Conservation (phyloP, 2,797 vertebrate species). For the Gallinago solitaria region DNA sequence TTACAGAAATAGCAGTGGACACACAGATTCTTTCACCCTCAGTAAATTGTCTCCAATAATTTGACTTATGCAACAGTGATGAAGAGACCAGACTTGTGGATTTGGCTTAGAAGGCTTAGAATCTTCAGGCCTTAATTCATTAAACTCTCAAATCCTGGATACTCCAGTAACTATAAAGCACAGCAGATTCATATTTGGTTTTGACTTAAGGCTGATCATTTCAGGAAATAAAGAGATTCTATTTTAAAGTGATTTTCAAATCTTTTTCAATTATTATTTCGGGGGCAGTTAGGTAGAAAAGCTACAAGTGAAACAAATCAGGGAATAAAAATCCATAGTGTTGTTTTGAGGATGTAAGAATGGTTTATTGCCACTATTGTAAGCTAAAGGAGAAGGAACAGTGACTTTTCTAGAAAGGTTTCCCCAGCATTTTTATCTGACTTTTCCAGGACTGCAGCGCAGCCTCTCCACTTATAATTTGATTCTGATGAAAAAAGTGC, state of each 20-base stretch:
- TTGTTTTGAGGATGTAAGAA: neutral
- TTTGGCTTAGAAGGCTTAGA: slow-evolving; percentile 45
- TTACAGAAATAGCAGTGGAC: neutral
- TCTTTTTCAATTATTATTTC: neutral
- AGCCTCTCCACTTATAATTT: neutral
- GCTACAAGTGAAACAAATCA: neutral
- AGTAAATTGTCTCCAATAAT: neutral
- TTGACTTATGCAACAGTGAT: slow-evolving; percentile 8
- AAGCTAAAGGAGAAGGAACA: neutral
- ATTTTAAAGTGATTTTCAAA: neutral
- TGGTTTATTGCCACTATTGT: neutral
- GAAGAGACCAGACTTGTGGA: neutral
- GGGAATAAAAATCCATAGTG: neutral
- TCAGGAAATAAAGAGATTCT: slow-evolving; percentile 19
- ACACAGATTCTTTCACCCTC: neutral
- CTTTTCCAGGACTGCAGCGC: neutral
- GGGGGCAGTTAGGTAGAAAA: neutral
- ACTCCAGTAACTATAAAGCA: neutral
- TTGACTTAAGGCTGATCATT: neutral
- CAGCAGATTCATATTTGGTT: neutral
- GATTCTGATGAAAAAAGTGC: neutral
- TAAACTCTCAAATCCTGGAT: slow-evolving; percentile 18
- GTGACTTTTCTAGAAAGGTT: neutral
- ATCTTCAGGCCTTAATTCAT: slow-evolving; percentile 42
- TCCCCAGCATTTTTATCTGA: neutral